Evolutionary conservation across 2,888 invertebrate species (phyloP).

Genomic region (Gerris lacustris): DNA sequence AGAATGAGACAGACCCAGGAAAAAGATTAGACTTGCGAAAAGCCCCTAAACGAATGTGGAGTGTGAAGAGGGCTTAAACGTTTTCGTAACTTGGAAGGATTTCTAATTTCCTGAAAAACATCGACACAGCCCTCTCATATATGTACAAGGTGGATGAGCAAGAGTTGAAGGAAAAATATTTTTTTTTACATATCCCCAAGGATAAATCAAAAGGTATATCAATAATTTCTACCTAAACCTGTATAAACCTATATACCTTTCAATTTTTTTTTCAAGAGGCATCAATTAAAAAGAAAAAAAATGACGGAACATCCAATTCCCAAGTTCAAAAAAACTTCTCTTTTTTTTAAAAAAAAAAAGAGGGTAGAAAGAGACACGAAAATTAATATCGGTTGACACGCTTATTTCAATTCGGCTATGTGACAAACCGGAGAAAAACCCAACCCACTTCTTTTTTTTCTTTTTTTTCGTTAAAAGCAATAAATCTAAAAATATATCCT

Average conservation of each 20-base stretch:
- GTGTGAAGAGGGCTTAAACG: too few species aligned
- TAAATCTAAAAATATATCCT: neutral
- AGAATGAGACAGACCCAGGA: too few species aligned
- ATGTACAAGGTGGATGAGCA: too few species aligned
- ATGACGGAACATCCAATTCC: neutral
- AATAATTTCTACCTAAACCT: neutral
- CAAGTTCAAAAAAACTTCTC: neutral
- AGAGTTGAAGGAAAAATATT: neutral
- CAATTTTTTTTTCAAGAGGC: neutral
- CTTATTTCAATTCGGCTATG: neutral
- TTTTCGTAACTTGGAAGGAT: neutral
- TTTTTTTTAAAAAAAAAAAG: neutral
- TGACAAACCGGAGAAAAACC: neutral
- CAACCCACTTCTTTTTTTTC: too few species aligned
- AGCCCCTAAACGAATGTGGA: too few species aligned
- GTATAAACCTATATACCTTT: too few species aligned
- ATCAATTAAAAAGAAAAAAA: neutral
- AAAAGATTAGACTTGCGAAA: too few species aligned
- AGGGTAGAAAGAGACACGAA: neutral
- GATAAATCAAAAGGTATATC: neutral
- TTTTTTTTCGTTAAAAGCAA: neutral
- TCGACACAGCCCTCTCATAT: neutral
- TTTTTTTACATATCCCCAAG: neutral
- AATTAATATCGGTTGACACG: neutral
- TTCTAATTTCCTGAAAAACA: neutral